A percentile compares a stretch with the other conserved stretches of the same genome.
Evolutionary conservation across 2,113 vertebrate species (phyloP).

Genomic region (Chroicocephalus ridibundus): DNA sequence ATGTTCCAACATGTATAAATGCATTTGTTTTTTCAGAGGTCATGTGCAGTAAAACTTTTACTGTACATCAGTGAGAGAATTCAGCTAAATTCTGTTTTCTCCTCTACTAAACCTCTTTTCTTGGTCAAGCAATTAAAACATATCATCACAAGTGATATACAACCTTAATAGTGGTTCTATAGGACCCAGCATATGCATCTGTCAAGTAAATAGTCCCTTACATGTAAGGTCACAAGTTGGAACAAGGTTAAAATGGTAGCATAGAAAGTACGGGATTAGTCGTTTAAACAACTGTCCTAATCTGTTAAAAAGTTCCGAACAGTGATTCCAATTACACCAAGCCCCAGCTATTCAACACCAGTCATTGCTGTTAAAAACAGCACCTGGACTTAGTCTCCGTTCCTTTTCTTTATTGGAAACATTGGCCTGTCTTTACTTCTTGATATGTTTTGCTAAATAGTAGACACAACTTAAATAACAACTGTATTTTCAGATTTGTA

Average conservation of each 20-base stretch:
- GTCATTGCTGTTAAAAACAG: neutral
- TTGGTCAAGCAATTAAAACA: neutral
- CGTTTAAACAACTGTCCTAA: neutral
- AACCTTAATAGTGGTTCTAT: neutral
- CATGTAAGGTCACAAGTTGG: neutral
- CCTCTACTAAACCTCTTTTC: neutral
- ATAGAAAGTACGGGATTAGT: neutral
- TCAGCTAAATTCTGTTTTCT: neutral
- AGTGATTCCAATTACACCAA: neutral
- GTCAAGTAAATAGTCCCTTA: neutral
- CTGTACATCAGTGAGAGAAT: neutral
- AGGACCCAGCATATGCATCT: neutral
- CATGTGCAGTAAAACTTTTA: accelerated
- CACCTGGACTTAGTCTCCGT: neutral
- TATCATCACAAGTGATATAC: neutral
- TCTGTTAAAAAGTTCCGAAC: neutral
- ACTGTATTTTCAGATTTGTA: neutral
- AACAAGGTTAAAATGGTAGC: neutral
- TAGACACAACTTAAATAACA: neutral
- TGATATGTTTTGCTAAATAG: neutral
- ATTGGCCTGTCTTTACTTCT: neutral
- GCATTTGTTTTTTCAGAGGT: neutral
- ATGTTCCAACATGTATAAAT: neutral
- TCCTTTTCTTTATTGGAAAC: neutral
- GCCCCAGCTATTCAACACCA: neutral